Evolutionary conservation across 1,140 invertebrate genomes (phyloP), one percentile per base, ranked within the genome.

Genomic region (Pygmarrhopalites habei): DNA sequence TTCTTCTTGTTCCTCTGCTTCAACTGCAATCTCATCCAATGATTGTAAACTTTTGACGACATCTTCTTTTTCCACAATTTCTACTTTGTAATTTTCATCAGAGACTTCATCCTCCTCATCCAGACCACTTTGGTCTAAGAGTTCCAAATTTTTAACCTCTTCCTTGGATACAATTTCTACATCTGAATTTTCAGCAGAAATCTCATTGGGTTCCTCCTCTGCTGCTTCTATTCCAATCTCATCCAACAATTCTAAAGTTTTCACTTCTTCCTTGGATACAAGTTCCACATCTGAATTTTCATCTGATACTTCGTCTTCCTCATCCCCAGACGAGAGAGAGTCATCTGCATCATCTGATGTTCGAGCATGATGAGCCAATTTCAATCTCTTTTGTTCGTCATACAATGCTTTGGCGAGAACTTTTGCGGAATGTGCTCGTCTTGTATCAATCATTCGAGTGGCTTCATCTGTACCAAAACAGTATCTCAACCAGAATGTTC

Each of bases 391-490:
- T 3, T 28, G 7, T 12, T 12, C 25, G 23, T 32, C 29, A 55
- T 29, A 29, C 5, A 29, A 15, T 21, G 12, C 51, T 21, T 55
- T 55, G 10, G 29, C 51, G 7, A 12, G 46, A 12, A 19, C 1
- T 19, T 62, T 62, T 43, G 21, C 43, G n/a, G n/a, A n/a, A n/a
- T n/a, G n/a, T 1, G 32, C 23, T 1, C 25, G 19, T 17, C 39
- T 62, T 0, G 14, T 53, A 15, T 35, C 29, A 14, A 35, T 58
- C 35, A 62, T 44, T 19, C 7, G 5, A 30, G 26, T 35, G 15
- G 55, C 19, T 1, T 64, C 21, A 23, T n/a, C n/a, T 2, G 43
- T 39, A 5, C 66, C 66, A 44, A 64, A 67, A 28, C 61, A 67
- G 32, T 60, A 67, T 23, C 58, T 62, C 19, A 64, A 32, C 61